A percentile compares a stretch with the other conserved stretches of the same genome.
phyloP scores from a whole-genome alignment of 2,888 invertebrate genomes.

The Acheta domesticus region DNA sequence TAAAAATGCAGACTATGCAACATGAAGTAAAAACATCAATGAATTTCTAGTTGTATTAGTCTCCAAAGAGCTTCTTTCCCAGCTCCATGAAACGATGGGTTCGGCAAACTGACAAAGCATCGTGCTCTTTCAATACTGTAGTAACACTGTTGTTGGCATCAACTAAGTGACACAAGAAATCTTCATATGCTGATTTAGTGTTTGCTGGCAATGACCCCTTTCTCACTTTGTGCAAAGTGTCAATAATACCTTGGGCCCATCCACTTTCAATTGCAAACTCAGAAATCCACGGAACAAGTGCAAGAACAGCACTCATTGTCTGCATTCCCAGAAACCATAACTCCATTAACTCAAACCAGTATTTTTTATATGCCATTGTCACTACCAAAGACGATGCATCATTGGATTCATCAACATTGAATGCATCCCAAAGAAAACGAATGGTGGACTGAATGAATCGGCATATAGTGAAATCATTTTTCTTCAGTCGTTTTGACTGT shows the following conservation, averaged over 20 bases:
- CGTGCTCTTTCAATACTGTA: slow-evolving; percentile 74
- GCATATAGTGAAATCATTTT: slow-evolving; percentile 85
- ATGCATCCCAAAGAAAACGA: slow-evolving; percentile 89
- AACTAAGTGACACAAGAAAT: slow-evolving; percentile 79
- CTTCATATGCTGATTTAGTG: slow-evolving; percentile 86
- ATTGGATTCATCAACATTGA: slow-evolving; percentile 82
- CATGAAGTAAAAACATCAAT: background rate
- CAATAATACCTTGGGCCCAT: slow-evolving; percentile 87
- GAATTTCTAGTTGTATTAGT: slow-evolving; percentile 52
- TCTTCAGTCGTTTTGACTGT: slow-evolving; percentile 75
- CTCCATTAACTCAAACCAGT: slow-evolving; percentile 87
- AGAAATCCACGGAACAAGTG: slow-evolving; percentile 82
- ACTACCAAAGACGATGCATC: slow-evolving; percentile 79
- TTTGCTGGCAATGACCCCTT: slow-evolving; percentile 77
- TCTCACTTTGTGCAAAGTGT: slow-evolving; percentile 77
- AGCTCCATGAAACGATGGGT: slow-evolving; percentile 86
- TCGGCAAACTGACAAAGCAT: slow-evolving; percentile 77
- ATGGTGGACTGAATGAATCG: slow-evolving; percentile 86
- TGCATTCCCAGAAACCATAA: slow-evolving; percentile 94
- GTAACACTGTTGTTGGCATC: slow-evolving; percentile 73
- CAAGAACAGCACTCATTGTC: slow-evolving; percentile 78
- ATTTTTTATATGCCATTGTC: slow-evolving; percentile 78
- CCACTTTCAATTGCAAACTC: slow-evolving; percentile 90
- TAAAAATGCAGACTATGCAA: slow-evolving; percentile 20
- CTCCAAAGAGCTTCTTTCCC: slow-evolving; percentile 82